Evolutionary conservation across 1,140 invertebrate genomes (phyloP).

Genomic region (Euglossa dilemma): DNA sequence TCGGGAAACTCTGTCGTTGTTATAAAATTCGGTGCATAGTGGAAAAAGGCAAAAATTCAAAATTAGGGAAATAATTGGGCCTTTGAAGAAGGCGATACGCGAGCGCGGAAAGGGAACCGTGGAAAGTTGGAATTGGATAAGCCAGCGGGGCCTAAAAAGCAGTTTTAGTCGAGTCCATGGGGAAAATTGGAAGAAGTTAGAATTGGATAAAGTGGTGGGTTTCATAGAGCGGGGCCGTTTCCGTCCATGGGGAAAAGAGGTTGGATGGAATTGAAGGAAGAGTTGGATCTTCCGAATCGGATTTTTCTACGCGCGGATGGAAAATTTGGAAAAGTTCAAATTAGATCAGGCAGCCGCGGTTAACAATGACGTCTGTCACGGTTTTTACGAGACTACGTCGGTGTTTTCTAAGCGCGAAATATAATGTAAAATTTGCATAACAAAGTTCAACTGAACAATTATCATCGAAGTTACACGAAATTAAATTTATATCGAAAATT

Average conservation of each 20-base stretch:
- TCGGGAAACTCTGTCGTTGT: no score
- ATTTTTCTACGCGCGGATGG: background rate
- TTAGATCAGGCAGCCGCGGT: background rate
- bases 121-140: constrained; percentile 15
- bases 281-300: background rate
- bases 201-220: background rate
- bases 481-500: no score
- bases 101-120: background rate
- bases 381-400: background rate
- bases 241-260: background rate
- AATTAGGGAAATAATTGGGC: background rate
- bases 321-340: background rate
- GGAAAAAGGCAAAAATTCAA: no score
- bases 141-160: constrained; percentile 4
- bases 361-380: background rate
- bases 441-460: no score
- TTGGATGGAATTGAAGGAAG: background rate
- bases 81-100: background rate
- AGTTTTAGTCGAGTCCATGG: background rate
- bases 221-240: background rate
- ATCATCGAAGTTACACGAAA: no score
- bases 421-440: no score
- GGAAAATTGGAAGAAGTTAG: constrained; percentile 9
- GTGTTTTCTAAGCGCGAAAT: no score
- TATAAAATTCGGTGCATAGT: no score